Evolutionary conservation across 53 echinoderm and acorn worm species (phyloP).

Genomic region (Arbacia lixula): DNA sequence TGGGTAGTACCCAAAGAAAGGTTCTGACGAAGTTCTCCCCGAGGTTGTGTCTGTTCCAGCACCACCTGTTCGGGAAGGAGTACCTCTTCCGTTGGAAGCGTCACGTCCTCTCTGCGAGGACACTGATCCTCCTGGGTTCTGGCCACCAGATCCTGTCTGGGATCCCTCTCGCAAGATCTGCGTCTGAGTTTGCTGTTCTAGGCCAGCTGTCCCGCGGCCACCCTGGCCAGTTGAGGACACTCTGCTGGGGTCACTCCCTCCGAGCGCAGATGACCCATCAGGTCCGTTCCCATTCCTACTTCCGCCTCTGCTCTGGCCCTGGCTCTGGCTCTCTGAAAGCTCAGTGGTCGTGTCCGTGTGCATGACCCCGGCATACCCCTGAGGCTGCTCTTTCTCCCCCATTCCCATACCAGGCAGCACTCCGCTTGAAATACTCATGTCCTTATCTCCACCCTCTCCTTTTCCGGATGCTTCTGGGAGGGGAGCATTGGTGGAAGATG

Average conservation of each 20-base stretch:
- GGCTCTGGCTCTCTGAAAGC: background rate
- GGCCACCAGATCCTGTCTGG: slow-evolving; percentile 14
- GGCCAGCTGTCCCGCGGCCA: slow-evolving; percentile 10
- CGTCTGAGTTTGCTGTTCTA: slow-evolving; percentile 3
- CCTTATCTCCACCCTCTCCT: background rate
- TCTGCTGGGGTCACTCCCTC: background rate
- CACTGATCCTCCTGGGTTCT: background rate
- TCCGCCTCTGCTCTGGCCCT: background rate
- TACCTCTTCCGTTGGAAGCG: background rate
- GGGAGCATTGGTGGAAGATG: slow-evolving; percentile 3
- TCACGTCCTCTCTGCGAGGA: slow-evolving; percentile 20
- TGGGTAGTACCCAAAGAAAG: slow-evolving; percentile 46
- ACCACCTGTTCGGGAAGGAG: background rate
- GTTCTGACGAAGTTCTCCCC: background rate
- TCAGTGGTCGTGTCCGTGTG: background rate
- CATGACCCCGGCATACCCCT: slow-evolving; percentile 33
- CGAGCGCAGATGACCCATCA: background rate
- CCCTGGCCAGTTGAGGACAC: background rate
- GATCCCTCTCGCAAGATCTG: background rate
- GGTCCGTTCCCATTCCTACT: slow-evolving; percentile 1
- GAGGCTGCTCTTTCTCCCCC: slow-evolving; percentile 33
- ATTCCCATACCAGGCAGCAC: slow-evolving; percentile 27
- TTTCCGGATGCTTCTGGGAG: background rate
- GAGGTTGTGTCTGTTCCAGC: background rate
- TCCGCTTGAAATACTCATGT: slow-evolving; percentile 29